Conservation (phyloP, 1,140 invertebrate genomes). For the Linepithema humile region DNA sequence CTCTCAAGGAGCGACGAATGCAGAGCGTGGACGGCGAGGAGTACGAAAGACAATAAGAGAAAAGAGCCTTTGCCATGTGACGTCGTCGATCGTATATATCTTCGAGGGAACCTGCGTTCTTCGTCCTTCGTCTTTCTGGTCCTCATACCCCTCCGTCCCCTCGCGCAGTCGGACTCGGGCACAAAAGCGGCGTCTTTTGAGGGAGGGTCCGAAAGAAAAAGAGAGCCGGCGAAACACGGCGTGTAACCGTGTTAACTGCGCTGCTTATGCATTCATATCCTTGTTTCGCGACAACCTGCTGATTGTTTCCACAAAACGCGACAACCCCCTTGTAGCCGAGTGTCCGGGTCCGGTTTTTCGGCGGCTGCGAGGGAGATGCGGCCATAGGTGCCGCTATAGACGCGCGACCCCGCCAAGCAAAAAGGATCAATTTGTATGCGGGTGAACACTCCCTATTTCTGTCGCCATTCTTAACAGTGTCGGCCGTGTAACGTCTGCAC, state of each 20-base stretch:
- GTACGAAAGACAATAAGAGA: slow-evolving; percentile 57
- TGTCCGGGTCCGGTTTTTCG: slow-evolving; percentile 70
- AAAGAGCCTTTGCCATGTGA: slow-evolving; percentile 62
- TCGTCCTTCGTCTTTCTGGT: slow-evolving; percentile 40
- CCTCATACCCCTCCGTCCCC: slow-evolving; percentile 5
- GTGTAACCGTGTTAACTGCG: slow-evolving; percentile 80
- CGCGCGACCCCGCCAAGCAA: slow-evolving; percentile 63
- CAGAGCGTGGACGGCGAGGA: slow-evolving; percentile 67
- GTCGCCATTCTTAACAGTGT: slow-evolving; percentile 8
- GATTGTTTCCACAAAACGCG: slow-evolving; percentile 83
- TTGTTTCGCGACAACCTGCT: slow-evolving; percentile 78
- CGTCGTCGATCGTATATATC: slow-evolving; percentile 79
- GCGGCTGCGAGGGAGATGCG: slow-evolving; percentile 43
- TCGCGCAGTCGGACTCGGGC: slow-evolving; percentile 25
- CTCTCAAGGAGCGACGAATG: slow-evolving; percentile 33
- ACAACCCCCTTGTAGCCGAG: slow-evolving; percentile 75
- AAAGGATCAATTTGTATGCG: slow-evolving; percentile 74
- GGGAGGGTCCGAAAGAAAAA: slow-evolving; percentile 75
- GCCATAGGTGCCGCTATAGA: slow-evolving; percentile 47
- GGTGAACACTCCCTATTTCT: slow-evolving; percentile 66
- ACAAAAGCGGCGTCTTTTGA: slow-evolving; percentile 79
- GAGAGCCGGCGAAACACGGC: slow-evolving; percentile 73
- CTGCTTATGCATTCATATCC: slow-evolving; percentile 83
- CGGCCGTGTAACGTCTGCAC: slow-evolving; percentile 57
- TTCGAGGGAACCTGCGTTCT: slow-evolving; percentile 62